phyloP scores from a whole-genome alignment of 1,140 invertebrate species.

The Rhopalosiphum maidis region DNA sequence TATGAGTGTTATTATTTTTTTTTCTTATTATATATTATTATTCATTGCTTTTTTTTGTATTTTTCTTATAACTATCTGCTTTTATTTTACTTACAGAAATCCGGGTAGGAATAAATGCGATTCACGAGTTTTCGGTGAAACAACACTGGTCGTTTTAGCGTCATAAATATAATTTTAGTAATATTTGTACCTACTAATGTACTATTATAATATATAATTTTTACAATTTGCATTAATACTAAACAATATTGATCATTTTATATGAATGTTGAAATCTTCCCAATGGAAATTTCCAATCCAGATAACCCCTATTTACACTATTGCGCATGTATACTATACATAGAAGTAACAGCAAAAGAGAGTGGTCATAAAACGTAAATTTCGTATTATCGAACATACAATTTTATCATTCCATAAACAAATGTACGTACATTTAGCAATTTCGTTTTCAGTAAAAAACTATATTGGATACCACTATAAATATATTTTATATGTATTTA shows the following conservation, averaged over 20 bases:
- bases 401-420: neutral
- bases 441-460: too few relatives aligned
- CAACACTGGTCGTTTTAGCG: neutral
- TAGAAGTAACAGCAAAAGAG: neutral
- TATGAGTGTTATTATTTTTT: too few relatives aligned
- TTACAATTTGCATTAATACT: too few relatives aligned
- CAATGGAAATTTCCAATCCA: neutral
- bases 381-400: neutral
- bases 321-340: neutral
- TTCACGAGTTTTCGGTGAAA: neutral
- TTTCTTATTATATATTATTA: too few relatives aligned
- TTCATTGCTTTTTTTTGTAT: too few relatives aligned
- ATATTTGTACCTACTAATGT: too few relatives aligned
- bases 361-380: neutral
- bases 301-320: too few relatives aligned
- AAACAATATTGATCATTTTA: neutral
- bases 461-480: neutral
- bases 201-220: too few relatives aligned
- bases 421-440: too few relatives aligned
- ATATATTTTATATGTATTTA: neutral
- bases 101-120: neutral
- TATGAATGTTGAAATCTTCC: neutral
- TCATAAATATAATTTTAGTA: neutral
- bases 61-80: too few relatives aligned
- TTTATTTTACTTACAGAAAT: neutral